Percentiles rank a stretch among this genome's conserved stretches.
These are phyloP conservation scores for Atopsyche davidsoni DNA, from an alignment of 1,140 invertebrate species.

Conservation along the genomic window DNA sequence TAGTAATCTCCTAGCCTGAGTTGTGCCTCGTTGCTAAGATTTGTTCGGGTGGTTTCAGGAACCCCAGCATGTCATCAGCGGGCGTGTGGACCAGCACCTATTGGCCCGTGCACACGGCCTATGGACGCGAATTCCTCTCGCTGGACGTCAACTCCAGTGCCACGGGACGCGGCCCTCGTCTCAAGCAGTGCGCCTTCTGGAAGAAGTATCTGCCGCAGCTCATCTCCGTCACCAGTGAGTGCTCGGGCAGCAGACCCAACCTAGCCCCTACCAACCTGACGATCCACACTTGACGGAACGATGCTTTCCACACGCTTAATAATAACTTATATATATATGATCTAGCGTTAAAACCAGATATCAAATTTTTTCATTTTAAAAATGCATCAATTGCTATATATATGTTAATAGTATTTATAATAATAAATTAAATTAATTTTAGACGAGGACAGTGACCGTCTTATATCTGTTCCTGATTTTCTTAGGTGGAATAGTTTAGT, in stretches of 20 bases:
- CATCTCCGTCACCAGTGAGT: conserved; percentile 66
- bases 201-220: conserved; percentile 89
- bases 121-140: conserved; percentile 78
- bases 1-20: too few relatives aligned
- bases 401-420: neutral
- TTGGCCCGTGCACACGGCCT: conserved; percentile 83
- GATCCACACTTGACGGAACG: neutral
- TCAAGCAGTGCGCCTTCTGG: conserved; percentile 95
- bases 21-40: too few relatives aligned
- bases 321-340: neutral
- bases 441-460: too few relatives aligned
- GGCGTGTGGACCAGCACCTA: conserved; percentile 57
- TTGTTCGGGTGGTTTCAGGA: conserved; percentile 46
- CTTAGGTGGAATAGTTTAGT: too few relatives aligned
- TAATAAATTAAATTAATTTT: too few relatives aligned
- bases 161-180: conserved; percentile 77
- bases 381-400: neutral
- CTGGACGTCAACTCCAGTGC: conserved; percentile 71
- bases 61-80: conserved; percentile 60
- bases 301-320: neutral
- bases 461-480: too few relatives aligned
- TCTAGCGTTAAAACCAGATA: too few relatives aligned
- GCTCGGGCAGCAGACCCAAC: conserved; percentile 1
- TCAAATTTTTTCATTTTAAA: too few relatives aligned
- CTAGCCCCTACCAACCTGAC: neutral